Evolutionary conservation across 2,113 vertebrate genomes (phyloP).

Genomic region (Saguinus midas): DNA sequence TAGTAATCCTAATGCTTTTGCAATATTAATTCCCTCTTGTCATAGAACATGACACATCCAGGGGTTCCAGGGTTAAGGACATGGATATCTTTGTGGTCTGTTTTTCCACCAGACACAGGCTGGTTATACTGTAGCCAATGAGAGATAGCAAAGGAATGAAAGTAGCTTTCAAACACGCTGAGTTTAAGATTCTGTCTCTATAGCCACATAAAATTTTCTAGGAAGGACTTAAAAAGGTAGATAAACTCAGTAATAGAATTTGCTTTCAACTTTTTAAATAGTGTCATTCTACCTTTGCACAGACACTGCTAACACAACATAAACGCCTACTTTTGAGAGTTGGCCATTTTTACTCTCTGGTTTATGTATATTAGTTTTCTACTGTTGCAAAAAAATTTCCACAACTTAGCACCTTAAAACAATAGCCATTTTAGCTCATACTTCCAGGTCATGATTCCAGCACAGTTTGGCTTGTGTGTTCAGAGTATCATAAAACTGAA

Average conservation of each 20-base stretch:
- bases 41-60: not conserved
- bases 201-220: not conserved
- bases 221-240: not conserved
- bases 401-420: not conserved
- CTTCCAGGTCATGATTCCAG: not conserved
- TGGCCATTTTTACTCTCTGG: fast-evolving
- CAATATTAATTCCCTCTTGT: not conserved
- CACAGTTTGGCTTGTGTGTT: not conserved
- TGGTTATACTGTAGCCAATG: not conserved
- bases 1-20: not conserved
- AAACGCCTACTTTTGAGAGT: not conserved
- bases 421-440: not conserved
- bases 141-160: not conserved
- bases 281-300: not conserved
- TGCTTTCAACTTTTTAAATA: not conserved
- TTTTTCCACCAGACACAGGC: not conserved
- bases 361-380: not conserved
- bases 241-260: not conserved
- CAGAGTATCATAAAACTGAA: not conserved
- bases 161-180: not conserved
- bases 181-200: not conserved
- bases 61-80: not conserved
- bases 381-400: not conserved
- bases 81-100: not conserved
- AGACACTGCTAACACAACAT: not conserved